These are phyloP conservation scores for Setipinna tenuifilis DNA, from an alignment of 2,797 vertebrate genomes.

Conservation along the genomic window DNA sequence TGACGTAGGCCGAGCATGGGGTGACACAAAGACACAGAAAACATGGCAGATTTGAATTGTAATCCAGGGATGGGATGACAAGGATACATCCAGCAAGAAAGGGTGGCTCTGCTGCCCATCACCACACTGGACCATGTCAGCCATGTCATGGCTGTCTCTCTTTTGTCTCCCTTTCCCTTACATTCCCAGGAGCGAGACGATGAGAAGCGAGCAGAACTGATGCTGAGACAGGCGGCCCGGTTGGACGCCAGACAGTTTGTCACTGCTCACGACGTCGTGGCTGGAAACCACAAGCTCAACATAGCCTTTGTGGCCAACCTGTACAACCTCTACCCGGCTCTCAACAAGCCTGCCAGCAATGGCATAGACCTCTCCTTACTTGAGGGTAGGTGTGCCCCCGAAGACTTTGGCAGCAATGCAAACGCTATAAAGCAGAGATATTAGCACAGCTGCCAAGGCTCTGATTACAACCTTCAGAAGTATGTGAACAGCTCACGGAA, in stretches of 20 bases:
- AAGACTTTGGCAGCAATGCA: neutral
- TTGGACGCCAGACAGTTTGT: conserved; percentile 96
- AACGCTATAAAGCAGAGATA: neutral
- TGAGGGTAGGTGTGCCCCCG: conserved; percentile 77
- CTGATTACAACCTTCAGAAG: neutral
- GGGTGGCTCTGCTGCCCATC: neutral
- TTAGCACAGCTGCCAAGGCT: neutral
- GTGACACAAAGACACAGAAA: neutral
- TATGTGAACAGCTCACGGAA: neutral
- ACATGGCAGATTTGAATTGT: neutral
- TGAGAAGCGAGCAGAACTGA: conserved; percentile 85
- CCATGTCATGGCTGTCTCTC: neutral
- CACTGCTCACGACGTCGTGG: conserved; percentile 87
- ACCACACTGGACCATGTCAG: neutral
- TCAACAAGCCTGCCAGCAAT: conserved; percentile 74
- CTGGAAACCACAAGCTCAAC: conserved; percentile 96
- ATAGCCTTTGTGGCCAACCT: conserved; percentile 95
- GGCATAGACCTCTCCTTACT: conserved; percentile 78
- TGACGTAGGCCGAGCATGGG: neutral
- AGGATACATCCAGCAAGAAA: neutral
- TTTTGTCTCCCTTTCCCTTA: conserved; percentile 28
- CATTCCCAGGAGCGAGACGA: conserved; percentile 81
- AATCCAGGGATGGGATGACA: neutral
- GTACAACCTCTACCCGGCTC: conserved; percentile 87
- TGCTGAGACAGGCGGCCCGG: conserved; percentile 91